These are phyloP conservation scores for Tricholaema leucomelas DNA, from an alignment of 2,113 vertebrate species.

Conservation along the genomic window DNA sequence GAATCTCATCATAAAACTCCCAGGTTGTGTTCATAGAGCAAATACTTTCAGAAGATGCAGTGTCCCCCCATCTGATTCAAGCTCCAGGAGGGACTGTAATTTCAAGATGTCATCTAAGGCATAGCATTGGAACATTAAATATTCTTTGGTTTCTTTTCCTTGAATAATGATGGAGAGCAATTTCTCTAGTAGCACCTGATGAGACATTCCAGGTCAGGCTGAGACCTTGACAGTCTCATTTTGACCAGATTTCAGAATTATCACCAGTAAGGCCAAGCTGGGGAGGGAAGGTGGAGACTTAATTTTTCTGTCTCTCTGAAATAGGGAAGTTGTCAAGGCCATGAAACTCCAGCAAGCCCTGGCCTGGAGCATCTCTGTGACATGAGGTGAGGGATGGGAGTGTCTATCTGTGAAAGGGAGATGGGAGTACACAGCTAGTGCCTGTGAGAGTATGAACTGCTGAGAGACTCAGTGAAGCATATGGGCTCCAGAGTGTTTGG, in stretches of 20 bases:
- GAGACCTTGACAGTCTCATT: too few species aligned
- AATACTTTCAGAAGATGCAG: background rate
- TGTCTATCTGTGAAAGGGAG: background rate
- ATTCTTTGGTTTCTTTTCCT: background rate
- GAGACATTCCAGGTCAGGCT: background rate
- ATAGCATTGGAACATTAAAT: background rate
- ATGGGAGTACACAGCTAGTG: background rate
- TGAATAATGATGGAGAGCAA: background rate
- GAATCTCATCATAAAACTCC: background rate
- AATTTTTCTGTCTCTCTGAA: background rate
- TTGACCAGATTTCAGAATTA: too few species aligned
- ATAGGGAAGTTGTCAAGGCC: background rate
- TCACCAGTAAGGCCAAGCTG: rapidly evolving
- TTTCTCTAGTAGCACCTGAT: background rate
- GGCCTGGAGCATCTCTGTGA: background rate
- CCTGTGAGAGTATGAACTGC: background rate
- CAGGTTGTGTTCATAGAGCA: background rate
- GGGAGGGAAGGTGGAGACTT: background rate
- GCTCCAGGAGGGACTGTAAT: background rate
- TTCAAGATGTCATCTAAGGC: background rate
- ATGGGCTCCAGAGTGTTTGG: background rate
- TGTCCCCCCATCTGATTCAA: background rate
- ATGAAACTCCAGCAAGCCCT: rapidly evolving
- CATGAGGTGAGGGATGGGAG: background rate
- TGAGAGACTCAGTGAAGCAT: background rate